Evolutionary conservation across 2,888 invertebrate genomes (phyloP).

Genomic region (Apocheima hispidaria): DNA sequence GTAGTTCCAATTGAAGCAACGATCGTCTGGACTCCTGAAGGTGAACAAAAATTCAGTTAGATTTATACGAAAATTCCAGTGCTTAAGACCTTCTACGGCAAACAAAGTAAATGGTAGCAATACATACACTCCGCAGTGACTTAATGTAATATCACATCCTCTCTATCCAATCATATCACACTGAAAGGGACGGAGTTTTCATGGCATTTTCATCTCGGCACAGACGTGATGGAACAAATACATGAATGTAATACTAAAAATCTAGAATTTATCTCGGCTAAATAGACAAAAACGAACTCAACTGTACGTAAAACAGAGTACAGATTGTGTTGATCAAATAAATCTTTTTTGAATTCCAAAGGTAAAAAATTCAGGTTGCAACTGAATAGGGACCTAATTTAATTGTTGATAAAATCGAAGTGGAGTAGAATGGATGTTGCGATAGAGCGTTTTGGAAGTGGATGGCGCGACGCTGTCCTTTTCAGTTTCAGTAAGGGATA

Average conservation of each 20-base stretch:
- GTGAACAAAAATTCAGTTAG: conserved; percentile 70
- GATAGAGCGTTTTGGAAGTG: conserved; percentile 64
- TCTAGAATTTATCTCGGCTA: conserved; percentile 64
- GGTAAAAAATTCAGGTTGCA: conserved; percentile 68
- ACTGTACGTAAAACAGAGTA: conserved; percentile 63
- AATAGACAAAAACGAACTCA: conserved; percentile 67
- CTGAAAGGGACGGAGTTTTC: conserved; percentile 75
- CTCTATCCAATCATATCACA: conserved; percentile 67
- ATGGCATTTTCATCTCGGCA: conserved; percentile 81
- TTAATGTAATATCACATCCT: conserved; percentile 72
- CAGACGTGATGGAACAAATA: conserved; percentile 83
- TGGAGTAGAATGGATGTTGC: conserved; percentile 42
- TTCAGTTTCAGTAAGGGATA: conserved; percentile 66
- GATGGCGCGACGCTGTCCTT: conserved; percentile 62
- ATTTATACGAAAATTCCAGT: conserved; percentile 69
- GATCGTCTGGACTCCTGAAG: conserved; percentile 76
- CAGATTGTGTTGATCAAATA: conserved; percentile 67
- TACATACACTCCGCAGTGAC: conserved; percentile 71
- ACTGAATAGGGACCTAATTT: conserved; percentile 59
- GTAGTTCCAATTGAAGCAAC: conserved; percentile 61
- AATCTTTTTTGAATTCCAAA: conserved; percentile 81
- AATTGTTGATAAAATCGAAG: conserved; percentile 52
- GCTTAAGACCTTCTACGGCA: conserved; percentile 62
- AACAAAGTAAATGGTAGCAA: conserved; percentile 74
- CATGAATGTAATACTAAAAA: conserved; percentile 83